phyloP scores from a whole-genome alignment of 1,140 invertebrate genomes.

The Delia radicum region DNA sequence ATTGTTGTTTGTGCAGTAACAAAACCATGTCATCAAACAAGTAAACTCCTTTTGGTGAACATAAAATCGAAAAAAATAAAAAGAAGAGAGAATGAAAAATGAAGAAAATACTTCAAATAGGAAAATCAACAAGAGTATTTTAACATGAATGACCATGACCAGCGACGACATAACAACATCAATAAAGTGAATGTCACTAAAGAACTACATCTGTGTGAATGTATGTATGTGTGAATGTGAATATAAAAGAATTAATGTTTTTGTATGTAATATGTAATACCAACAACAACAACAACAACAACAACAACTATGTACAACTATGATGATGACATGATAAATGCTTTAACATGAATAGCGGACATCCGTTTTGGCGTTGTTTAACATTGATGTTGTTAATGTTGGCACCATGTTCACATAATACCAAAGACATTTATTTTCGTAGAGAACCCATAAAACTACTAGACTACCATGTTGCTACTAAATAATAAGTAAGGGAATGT shows the following conservation, averaged over 20 bases:
- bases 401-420: slow-evolving; percentile 13
- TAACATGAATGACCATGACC: background rate
- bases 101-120: background rate
- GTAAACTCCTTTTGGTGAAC: background rate
- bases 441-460: no score
- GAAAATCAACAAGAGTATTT: background rate
- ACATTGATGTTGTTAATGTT: slow-evolving; percentile 17
- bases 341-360: slow-evolving; percentile 12
- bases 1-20: background rate
- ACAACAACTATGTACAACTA: no score
- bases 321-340: slow-evolving; percentile 13
- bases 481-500: no score
- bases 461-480: no score
- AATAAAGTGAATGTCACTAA: background rate
- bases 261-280: background rate
- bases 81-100: background rate
- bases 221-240: background rate
- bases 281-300: background rate
- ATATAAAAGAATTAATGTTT: background rate
- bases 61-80: background rate
- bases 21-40: background rate
- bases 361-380: slow-evolving; percentile 25
- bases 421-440: background rate
- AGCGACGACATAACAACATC: background rate
- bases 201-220: background rate